These are phyloP conservation scores for Papilio aristodemus DNA, from an alignment of 1,140 invertebrate genomes.

Conservation along the genomic window DNA sequence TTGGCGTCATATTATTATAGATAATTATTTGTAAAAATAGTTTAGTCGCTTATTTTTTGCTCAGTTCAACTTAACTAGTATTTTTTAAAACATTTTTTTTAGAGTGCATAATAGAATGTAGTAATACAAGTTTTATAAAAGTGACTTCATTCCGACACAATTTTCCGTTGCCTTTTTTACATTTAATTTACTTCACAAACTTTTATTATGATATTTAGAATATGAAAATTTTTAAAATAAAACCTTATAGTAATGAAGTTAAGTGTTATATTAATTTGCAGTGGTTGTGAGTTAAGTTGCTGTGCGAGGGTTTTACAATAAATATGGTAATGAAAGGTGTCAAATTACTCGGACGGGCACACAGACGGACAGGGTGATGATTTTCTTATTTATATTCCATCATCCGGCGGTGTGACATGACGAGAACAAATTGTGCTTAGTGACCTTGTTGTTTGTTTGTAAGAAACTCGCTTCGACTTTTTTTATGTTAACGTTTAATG, in stretches of 20 bases:
- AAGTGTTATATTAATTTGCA: constrained; percentile 46
- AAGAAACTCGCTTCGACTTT: constrained; percentile 36
- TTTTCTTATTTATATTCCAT: constrained; percentile 70
- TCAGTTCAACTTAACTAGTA: neutral
- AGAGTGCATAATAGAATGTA: neutral
- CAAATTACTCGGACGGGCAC: constrained; percentile 57
- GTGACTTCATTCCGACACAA: constrained; percentile 38
- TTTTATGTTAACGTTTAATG: constrained; percentile 31
- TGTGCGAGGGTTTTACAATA: constrained; percentile 55
- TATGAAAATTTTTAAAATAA: constrained; percentile 19
- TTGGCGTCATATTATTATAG: too few species aligned
- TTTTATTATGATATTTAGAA: constrained; percentile 7
- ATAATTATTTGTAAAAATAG: too few species aligned
- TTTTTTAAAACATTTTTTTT: neutral
- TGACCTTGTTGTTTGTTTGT: constrained; percentile 49
- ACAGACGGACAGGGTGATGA: constrained; percentile 61
- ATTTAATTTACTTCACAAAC: constrained; percentile 48
- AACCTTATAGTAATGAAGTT: constrained; percentile 49
- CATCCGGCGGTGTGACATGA: constrained; percentile 48
- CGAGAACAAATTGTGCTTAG: constrained; percentile 47
- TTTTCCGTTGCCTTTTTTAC: constrained; percentile 47
- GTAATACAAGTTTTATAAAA: constrained; percentile 1
- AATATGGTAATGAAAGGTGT: constrained; percentile 71
- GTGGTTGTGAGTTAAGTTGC: constrained; percentile 16
- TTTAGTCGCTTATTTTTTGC: neutral